phyloP scores from a whole-genome alignment of 2,888 invertebrate genomes.

The Perizoma affinitatum region DNA sequence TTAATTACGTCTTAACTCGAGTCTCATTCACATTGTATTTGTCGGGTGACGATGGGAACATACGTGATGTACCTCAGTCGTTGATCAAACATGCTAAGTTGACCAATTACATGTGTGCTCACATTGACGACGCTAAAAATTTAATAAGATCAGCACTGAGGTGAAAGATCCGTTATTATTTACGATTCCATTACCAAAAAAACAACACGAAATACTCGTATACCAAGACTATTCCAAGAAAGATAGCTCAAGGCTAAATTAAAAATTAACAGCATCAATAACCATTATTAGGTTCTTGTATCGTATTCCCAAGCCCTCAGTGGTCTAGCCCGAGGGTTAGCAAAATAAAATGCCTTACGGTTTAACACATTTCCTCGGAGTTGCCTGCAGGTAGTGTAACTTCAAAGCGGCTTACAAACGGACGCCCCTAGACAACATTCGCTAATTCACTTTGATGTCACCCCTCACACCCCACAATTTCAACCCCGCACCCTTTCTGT shows the following conservation, averaged over 20 bases:
- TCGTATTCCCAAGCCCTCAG: constrained; percentile 14
- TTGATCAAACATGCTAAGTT: too few relatives aligned
- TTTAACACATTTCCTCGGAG: constrained; percentile 66
- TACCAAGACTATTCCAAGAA: background rate
- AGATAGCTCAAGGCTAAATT: constrained; percentile 4
- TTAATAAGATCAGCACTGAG: too few relatives aligned
- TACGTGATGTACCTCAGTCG: too few relatives aligned
- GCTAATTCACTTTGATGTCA: constrained; percentile 83
- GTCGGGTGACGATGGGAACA: too few relatives aligned
- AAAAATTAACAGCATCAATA: constrained; percentile 25
- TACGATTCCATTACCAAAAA: too few relatives aligned
- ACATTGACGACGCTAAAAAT: too few relatives aligned
- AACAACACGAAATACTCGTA: background rate
- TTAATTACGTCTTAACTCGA: too few relatives aligned
- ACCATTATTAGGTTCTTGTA: constrained; percentile 21
- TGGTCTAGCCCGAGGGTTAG: constrained; percentile 46
- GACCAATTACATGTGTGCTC: too few relatives aligned
- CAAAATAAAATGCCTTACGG: constrained; percentile 67
- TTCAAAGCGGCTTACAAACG: constrained; percentile 81
- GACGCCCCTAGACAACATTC: constrained; percentile 83
- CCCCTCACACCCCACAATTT: constrained; percentile 56
- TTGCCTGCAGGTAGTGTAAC: constrained; percentile 72
- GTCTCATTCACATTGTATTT: too few relatives aligned
- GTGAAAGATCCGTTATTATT: too few relatives aligned
- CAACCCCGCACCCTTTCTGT: constrained; percentile 49